These are phyloP conservation scores for Conchocele bisecta DNA, from an alignment of 2,888 invertebrate genomes.

Conservation along the genomic window DNA sequence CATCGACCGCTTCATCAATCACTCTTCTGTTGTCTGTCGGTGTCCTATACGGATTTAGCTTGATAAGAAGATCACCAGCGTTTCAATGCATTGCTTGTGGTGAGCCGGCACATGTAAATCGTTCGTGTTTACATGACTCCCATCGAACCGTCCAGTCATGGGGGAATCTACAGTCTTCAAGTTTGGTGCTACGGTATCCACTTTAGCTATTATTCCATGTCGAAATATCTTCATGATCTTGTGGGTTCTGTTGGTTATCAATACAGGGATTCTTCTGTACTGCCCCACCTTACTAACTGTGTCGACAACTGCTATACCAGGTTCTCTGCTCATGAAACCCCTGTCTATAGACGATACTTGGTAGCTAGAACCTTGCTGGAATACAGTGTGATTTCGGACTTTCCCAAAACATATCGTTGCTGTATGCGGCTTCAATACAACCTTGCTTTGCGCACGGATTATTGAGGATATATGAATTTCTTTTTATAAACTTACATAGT, in stretches of 20 bases:
- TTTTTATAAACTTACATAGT: too few species aligned
- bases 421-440: neutral
- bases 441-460: too few species aligned
- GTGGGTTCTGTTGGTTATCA: conserved; percentile 5
- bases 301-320: conserved; percentile 3
- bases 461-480: too few species aligned
- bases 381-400: neutral
- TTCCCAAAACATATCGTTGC: neutral
- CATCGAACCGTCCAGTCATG: neutral
- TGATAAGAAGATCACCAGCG: conserved; percentile 5
- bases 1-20: conserved; percentile 12
- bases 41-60: conserved; percentile 14
- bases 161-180: neutral
- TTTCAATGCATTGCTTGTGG: neutral
- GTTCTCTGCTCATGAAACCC: neutral
- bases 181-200: neutral
- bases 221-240: neutral
- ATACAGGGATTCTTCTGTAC: neutral
- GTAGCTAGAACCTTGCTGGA: neutral
- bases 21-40: conserved; percentile 10
- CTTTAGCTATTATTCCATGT: neutral
- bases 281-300: neutral
- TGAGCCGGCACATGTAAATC: neutral
- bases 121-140: neutral
- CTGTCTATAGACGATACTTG: conserved; percentile 3